These are phyloP conservation scores for Aix galericulata DNA, from an alignment of 2,113 vertebrate species.

Conservation along the genomic window DNA sequence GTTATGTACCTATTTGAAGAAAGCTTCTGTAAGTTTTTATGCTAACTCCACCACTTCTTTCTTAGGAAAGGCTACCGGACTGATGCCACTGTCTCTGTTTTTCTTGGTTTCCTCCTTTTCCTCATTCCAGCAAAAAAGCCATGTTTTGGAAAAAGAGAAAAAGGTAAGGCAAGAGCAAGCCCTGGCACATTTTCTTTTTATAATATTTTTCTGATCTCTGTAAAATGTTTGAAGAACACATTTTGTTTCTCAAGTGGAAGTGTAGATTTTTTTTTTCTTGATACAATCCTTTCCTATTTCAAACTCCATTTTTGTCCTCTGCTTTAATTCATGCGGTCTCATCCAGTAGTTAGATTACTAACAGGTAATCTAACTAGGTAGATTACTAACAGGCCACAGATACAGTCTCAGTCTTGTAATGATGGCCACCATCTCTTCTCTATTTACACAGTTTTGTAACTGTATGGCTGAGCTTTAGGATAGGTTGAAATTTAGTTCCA, in stretches of 20 bases:
- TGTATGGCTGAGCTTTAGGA: neutral
- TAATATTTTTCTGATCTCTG: neutral
- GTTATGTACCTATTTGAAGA: neutral
- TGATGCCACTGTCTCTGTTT: slow-evolving; percentile 94
- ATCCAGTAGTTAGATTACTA: neutral
- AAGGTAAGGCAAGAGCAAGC: slow-evolving; percentile 73
- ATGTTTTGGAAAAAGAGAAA: slow-evolving; percentile 71
- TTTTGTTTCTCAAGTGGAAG: neutral
- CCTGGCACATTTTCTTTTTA: neutral
- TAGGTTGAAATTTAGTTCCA: neutral
- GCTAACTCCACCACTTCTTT: neutral
- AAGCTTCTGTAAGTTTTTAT: neutral
- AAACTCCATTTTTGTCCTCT: neutral
- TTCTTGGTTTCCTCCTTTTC: slow-evolving; percentile 97
- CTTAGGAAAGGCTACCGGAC: slow-evolving; percentile 95
- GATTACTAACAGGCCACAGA: neutral
- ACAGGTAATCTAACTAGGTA: neutral
- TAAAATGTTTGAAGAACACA: neutral
- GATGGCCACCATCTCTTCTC: neutral
- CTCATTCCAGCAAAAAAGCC: slow-evolving; percentile 92
- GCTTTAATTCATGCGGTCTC: neutral
- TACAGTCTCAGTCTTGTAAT: neutral
- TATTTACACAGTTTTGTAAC: neutral
- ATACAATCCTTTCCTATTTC: neutral
- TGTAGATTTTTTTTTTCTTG: neutral